Evolutionary conservation across 1,140 invertebrate species (phyloP), one percentile per base, ranked within the genome.

Genomic region (Saccostrea cuccullata): DNA sequence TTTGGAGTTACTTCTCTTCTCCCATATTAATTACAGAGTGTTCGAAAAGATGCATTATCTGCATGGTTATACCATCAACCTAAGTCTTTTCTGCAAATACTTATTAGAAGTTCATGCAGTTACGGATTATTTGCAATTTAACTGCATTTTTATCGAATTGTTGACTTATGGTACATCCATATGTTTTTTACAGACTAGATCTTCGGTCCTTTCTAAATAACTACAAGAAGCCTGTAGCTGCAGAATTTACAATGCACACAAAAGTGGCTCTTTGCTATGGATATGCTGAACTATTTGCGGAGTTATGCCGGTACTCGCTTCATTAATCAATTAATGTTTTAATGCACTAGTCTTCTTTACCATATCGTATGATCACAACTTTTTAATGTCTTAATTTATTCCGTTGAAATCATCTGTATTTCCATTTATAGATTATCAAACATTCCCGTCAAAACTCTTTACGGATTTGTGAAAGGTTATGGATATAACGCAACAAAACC

Each of bases 391-490:
- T n/a, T n/a, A n/a, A n/a, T 47, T 6, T 47, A 47, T 64, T 64
- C 17, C 17, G 17, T 64, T 64, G n/a, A 20, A 6, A 8, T 2
- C n/a, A 23, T 82, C 9, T 26, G 13, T 84, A 30, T 70, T 2
- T 85, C 85, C 1, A n/a, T 30, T 40, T 88, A 36, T 73, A 91
- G 90, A 82, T 87, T 86, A 15, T 86, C 84, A 17, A 83, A 84
- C n/a, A 89, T 91, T 67, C 89, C 89, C 4, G 90, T 90, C 12
- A 90, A 89, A 84, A 88, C 86, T n/a, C 67, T 91, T 2, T 86
- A 88, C 17, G 99, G 99, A 17, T 99, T 99, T 95, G 98, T 98
- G 82, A 99, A 99, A 95, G 99, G 98, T 70, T 98, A 98, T 4
- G 98, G 98, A 82, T 99, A 99, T 94, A 98, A 98, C 93, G 98